Conservation (phyloP, 2,888 invertebrate species). For the Drosophila atripex region DNA sequence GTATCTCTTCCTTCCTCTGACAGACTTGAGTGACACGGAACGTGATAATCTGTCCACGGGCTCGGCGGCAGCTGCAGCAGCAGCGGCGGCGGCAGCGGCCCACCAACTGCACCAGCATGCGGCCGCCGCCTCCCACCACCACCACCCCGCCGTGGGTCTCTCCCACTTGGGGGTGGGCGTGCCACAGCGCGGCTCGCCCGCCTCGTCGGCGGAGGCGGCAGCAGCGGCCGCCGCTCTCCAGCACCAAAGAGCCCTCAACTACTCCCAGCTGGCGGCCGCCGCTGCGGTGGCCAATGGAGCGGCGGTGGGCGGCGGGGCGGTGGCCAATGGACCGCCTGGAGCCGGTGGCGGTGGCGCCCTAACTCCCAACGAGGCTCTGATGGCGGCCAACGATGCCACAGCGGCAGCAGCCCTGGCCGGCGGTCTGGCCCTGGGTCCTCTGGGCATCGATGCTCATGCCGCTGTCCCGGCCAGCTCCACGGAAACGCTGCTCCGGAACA, state of each 20-base stretch:
- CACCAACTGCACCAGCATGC: conserved; percentile 78
- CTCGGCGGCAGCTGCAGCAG: conserved; percentile 74
- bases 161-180: conserved; percentile 70
- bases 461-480: conserved; percentile 87
- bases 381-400: conserved; percentile 80
- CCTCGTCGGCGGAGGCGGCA: conserved; percentile 70
- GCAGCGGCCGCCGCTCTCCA: conserved; percentile 84
- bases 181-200: conserved; percentile 62
- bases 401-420: conserved; percentile 81
- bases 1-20: conserved; percentile 10
- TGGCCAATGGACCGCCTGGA: conserved; percentile 70
- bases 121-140: conserved; percentile 57
- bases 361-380: conserved; percentile 80
- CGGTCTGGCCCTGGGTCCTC: conserved; percentile 78
- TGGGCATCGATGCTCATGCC: conserved; percentile 82
- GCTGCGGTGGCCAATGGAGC: conserved; percentile 85
- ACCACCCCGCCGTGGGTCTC: conserved; percentile 64
- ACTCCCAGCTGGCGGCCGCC: conserved; percentile 89
- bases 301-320: conserved; percentile 74
- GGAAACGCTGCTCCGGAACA: conserved; percentile 96
- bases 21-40: conserved; percentile 82
- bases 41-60: conserved; percentile 83
- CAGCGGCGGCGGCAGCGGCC: conserved; percentile 69
- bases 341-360: conserved; percentile 75
- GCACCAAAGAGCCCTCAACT: conserved; percentile 89